Conservation (phyloP, 2,888 invertebrate genomes). For the Aplocera efformata region DNA sequence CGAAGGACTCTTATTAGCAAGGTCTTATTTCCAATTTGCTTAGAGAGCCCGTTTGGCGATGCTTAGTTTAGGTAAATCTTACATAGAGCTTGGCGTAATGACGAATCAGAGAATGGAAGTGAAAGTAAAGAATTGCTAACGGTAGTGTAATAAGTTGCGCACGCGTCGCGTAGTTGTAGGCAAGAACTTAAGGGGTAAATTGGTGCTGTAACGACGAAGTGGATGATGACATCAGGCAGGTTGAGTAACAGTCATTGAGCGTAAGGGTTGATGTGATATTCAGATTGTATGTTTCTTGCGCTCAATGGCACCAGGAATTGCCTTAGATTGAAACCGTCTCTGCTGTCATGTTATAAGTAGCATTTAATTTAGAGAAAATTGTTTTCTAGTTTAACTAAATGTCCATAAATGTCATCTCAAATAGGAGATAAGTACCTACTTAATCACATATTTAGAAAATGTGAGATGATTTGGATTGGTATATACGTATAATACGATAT, state of each 20-base stretch:
- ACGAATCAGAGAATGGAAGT: no score
- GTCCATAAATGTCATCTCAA: no score
- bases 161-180: constrained; percentile 10
- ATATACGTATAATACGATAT: no score
- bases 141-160: constrained; percentile 1
- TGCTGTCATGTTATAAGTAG: background rate
- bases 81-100: no score
- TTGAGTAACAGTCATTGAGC: constrained; percentile 2
- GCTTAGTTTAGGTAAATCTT: no score
- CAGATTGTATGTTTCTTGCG: background rate
- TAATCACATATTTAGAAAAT: no score
- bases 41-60: no score
- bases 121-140: background rate
- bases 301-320: constrained; percentile 2
- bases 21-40: no score
- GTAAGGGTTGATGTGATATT: constrained; percentile 8
- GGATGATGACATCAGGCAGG: constrained; percentile 1
- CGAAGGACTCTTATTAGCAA: no score
- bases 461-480: no score
- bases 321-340: constrained; percentile 1
- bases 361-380: background rate
- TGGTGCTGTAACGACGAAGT: constrained; percentile 13
- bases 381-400: no score
- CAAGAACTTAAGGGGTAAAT: constrained; percentile 11
- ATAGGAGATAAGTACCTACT: no score